Conservation (phyloP, 2,113 vertebrate species). For the Alligator mississippiensis region DNA sequence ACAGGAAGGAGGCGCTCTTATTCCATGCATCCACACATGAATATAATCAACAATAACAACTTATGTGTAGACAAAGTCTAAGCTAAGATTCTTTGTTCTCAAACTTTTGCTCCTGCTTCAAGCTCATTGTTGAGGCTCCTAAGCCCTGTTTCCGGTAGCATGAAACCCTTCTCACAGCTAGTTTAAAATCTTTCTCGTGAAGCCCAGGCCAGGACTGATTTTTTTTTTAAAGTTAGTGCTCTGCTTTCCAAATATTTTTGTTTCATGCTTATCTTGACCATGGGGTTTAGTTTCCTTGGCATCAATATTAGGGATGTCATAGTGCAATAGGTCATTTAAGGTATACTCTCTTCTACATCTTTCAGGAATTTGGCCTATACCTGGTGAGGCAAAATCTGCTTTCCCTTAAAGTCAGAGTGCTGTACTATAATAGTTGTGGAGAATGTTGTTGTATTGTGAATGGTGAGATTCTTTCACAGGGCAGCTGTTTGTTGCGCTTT, state of each 20-base stretch:
- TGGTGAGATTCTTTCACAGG: background rate
- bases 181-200: background rate
- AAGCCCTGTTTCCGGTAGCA: too few relatives aligned
- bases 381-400: background rate
- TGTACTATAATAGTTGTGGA: background rate
- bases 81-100: background rate
- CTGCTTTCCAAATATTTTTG: background rate
- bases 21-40: background rate
- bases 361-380: background rate
- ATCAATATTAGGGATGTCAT: background rate
- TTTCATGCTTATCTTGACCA: background rate
- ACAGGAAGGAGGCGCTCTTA: background rate
- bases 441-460: background rate
- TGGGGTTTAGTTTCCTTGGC: background rate
- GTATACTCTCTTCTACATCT: background rate
- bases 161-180: background rate
- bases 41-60: background rate
- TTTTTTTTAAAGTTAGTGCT: background rate
- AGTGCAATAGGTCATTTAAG: background rate
- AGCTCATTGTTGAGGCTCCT: background rate
- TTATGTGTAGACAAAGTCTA: background rate
- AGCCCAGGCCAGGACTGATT: background rate
- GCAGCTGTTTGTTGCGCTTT: background rate
- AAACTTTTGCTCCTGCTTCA: background rate
- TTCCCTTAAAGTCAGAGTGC: background rate